Base-by-base conservation (phyloP, 2,888 invertebrate genomes). In the Leptopilina drosophilae region DNA sequence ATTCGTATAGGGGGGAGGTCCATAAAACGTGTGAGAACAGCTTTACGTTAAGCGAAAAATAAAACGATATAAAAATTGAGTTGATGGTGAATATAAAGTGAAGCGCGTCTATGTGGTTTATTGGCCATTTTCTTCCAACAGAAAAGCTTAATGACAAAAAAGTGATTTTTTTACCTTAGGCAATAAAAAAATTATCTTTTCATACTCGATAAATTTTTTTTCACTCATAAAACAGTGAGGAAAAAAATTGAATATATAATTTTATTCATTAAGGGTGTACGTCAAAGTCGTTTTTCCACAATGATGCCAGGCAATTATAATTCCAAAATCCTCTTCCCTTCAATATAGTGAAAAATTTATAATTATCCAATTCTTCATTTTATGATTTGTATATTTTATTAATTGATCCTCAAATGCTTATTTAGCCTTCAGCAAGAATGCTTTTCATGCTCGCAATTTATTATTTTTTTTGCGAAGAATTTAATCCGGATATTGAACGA, bases 61-160 rank as follows among this genome's bases (percentile, higher is more conserved):
- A 49, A 49, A 49, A 49, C 49, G 66, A 64, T 62, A 66, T 66
- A 66, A 66, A 66, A 66, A 66, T 20, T 66, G 20, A 67, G 49
- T 20, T 20, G 49, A 11, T 20, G 49, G 78, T 78, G 78, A 77
- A 78, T 79, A 81, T 80, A 81, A 80, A 81, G 78, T 81, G 79
- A 81, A 81, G 81, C 81, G 78, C 76, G 49, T 79, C 77, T 81
- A 76, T 64, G 79, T 76, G 77, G 79, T 78, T 77, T 76, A 81
- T 77, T 80, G 80, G 77, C 80, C 79, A 83, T 80, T 82, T 81
- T 79, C 69, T 67, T 79, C 20, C n/a, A 62, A 62, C 20, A 62
- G 20, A 15, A 20, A 20, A 20, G 15, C 20, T 20, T 15, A 15
- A 62, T 15, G 62, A 5, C 15, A 20, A 9, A 62, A 33, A 62